phyloP scores from a whole-genome alignment of 2,797 vertebrate genomes.

The Tolypeutes matacus region DNA sequence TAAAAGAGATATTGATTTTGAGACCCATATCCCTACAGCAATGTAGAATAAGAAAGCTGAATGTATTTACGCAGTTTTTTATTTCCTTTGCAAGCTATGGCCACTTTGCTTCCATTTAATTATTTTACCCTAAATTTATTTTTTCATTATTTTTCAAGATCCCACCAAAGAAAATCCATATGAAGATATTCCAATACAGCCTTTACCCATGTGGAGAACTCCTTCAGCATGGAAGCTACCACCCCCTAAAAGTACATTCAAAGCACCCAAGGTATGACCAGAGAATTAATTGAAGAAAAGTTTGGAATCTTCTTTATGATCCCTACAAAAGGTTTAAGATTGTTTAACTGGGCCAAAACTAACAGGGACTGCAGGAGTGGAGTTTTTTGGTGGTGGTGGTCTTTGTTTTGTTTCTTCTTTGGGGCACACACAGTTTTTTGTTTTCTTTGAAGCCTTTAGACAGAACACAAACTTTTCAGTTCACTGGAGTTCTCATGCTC shows the following conservation, averaged over 20 bases:
- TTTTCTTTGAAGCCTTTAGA: neutral
- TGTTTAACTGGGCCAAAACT: conserved; percentile 39
- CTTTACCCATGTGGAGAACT: conserved; percentile 91
- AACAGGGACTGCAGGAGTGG: neutral
- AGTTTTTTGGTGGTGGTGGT: neutral
- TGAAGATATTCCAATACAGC: conserved; percentile 92
- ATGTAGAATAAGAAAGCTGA: neutral
- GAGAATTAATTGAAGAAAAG: neutral
- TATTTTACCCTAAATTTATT: neutral
- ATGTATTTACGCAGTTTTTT: neutral
- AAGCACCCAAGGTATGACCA: conserved; percentile 89
- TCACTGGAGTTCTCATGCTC: neutral
- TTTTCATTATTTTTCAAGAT: conserved; percentile 86
- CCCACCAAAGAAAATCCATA: conserved; percentile 92
- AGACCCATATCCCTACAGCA: neutral
- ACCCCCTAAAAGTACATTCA: conserved; percentile 84
- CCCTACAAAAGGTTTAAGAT: neutral
- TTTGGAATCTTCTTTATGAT: neutral
- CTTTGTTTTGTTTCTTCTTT: neutral
- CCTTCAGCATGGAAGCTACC: conserved; percentile 90
- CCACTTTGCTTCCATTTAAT: conserved; percentile 25
- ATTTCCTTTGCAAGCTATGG: neutral
- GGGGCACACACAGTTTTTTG: neutral
- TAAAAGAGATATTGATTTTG: conserved; percentile 32
- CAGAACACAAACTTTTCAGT: neutral